Evolutionary conservation across 2,888 invertebrate species (phyloP), one percentile per base, ranked within the genome.

Genomic region (Scrobipalpa atriplicella): DNA sequence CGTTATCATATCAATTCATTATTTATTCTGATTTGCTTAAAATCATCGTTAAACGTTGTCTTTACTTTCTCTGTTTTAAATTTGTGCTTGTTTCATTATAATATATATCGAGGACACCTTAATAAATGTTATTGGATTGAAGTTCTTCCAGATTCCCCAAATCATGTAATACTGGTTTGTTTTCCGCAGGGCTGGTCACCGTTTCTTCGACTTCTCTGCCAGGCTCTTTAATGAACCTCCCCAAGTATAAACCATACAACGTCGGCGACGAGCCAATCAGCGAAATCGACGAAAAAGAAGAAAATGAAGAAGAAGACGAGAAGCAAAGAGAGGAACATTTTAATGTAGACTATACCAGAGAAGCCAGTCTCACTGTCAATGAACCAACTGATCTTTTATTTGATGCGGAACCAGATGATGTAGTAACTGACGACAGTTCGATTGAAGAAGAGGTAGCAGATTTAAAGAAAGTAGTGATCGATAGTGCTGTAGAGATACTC

Each of bases 201-300:
- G 75, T 73, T 3, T 87, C 87, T 0, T 82, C 83, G 0, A 73
- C 75, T 0, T 82, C 85, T 0, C 76, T 86, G 0, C 84, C 86
- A 0, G 87, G 87, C 0, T 88, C 88, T 0, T 76, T 73, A 21
- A 16, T 82, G 1, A 21, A 64, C 0, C 69, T 85, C 0, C 81
- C 85, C 0, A 68, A 68, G 38, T 71, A 72, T 65, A 71, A 67
- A 11, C 84, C 85, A 0, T 85, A 86, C 63, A 80, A 78, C 0
- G 75, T 66, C 5, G 77, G 79, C 13, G 72, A 75, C 0, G 41
- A 61, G 10, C 3, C 41, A 1, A 19, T 61, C 21, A 19, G 5
- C 10, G 61, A 61, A 61, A 5, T 0, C 5, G 39, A 39, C 7
- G 58, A 58, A 16, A 19, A 61, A 9, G 58, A 58, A 16, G 41